These are phyloP conservation scores for Notoglanidium macrostoma DNA, from an alignment of 2,797 vertebrate species.

Conservation along the genomic window DNA sequence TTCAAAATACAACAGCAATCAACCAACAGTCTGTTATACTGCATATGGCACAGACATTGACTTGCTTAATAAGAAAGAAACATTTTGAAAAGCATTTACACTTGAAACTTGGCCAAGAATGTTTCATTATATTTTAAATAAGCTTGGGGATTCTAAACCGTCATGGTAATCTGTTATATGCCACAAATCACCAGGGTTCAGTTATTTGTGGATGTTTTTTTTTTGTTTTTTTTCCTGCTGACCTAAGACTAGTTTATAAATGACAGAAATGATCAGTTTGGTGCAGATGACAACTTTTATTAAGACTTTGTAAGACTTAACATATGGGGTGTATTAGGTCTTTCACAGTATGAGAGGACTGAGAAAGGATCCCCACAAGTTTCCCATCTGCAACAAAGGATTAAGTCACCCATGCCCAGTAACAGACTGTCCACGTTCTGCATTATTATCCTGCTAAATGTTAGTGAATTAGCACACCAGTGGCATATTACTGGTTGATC, in stretches of 20 bases:
- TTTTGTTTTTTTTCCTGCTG: background rate
- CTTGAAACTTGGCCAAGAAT: constrained; percentile 11
- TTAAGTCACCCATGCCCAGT: constrained; percentile 14
- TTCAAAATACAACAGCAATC: constrained; percentile 68
- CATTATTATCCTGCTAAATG: background rate
- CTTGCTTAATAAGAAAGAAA: constrained; percentile 71
- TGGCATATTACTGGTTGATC: background rate
- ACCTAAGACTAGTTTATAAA: background rate
- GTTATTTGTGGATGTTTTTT: constrained; percentile 22
- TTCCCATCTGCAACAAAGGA: constrained; percentile 25
- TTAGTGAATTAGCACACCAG: background rate
- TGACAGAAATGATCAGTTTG: background rate
- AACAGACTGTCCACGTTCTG: constrained; percentile 13
- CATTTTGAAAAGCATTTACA: constrained; percentile 65
- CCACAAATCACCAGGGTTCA: background rate
- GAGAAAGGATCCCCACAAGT: constrained; percentile 13
- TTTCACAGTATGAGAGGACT: constrained; percentile 63
- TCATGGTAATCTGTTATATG: background rate
- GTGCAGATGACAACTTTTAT: background rate
- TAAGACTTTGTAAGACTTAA: background rate
- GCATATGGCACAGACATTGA: constrained; percentile 68
- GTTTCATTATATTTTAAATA: background rate
- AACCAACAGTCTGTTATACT: constrained; percentile 73
- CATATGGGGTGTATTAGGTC: constrained; percentile 6
- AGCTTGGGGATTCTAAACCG: background rate